Base-by-base conservation (phyloP, 1,140 invertebrate genomes). In the Drosophila ironensis region DNA sequence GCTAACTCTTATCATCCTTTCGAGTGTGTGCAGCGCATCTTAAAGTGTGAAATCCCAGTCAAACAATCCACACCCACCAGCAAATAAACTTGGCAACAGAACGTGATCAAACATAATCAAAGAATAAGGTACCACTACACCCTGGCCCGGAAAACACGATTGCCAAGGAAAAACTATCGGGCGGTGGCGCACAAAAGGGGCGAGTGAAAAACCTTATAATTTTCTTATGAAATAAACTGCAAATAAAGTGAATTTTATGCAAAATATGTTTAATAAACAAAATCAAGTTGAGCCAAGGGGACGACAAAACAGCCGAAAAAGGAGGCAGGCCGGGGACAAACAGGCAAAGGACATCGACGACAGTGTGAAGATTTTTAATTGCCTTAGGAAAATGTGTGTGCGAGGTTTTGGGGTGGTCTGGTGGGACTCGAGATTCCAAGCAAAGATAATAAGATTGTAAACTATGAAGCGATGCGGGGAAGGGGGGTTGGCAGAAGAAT, bases 251-350 rank as follows among this genome's bases (percentile, higher is more conserved):
- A 86, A 84, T 80, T 84, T 86, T 67, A 72, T 67, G 80, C 74
- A 84, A 76, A 82, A 86, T 84, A 84, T 84, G 80, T 78, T 86
- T 80, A 80, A 86, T 86, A 84, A 86, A 86, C 77, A 81, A 75
- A 82, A 81, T 82, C 77, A 75, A 81, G 57, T 66, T 68, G 75
- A 35, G 47, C 52, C 41, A 52, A 45, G 71, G 52, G 38, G 24
- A 61, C 30, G 47, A 63, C 59, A 63, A 71, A 54, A 37, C 38
- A 47, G 40, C 46, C 41, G n/a, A 37, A 60, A 60, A 72, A 46
- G 19, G 41, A 33, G 47, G 38, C 25, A 48, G 42, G 47, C 54
- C 56, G 41, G 64, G 53, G 46, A 40, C 41, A 40, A 60, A 54
- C 72, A 51, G 47, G 59, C 64, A 77, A 73, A 64, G 78, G 80